Conservation (phyloP, 2,888 invertebrate genomes). For the Drosophila kuntzei region DNA sequence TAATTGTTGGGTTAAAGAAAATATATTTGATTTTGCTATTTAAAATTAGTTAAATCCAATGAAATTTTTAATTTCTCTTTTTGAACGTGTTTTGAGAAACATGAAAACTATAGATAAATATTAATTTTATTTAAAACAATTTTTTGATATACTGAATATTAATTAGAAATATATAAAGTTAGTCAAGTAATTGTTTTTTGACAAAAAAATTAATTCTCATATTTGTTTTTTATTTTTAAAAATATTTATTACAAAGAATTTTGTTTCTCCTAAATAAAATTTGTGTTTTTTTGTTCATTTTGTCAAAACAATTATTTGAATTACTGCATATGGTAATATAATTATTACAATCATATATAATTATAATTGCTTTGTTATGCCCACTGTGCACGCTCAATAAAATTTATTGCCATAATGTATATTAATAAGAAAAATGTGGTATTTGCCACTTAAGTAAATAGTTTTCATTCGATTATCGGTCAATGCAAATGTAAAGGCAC, state of each 20-base stretch:
- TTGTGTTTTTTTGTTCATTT: not conserved
- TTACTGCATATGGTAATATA: too few relatives aligned
- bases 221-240: too few relatives aligned
- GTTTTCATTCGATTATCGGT: conserved; percentile 18
- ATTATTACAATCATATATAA: too few relatives aligned
- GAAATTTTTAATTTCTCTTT: not conserved
- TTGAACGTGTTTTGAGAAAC: not conserved
- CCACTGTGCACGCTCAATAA: conserved; percentile 25
- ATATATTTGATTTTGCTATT: not conserved
- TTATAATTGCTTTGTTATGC: not conserved
- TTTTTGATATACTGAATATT: too few relatives aligned
- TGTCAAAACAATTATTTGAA: too few relatives aligned
- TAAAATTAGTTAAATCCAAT: not conserved
- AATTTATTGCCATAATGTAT: conserved; percentile 27
- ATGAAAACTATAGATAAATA: too few relatives aligned
- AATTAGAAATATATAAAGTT: too few relatives aligned
- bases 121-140: too few relatives aligned
- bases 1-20: not conserved
- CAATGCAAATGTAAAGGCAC: conserved; percentile 10
- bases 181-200: too few relatives aligned
- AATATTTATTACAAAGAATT: too few relatives aligned
- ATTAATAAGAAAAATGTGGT: conserved; percentile 19
- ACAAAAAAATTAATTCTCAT: too few relatives aligned
- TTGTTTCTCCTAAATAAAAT: not conserved
- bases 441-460: not conserved